phyloP scores from a whole-genome alignment of 2,113 vertebrate species.

The Camelus dromedarius region DNA sequence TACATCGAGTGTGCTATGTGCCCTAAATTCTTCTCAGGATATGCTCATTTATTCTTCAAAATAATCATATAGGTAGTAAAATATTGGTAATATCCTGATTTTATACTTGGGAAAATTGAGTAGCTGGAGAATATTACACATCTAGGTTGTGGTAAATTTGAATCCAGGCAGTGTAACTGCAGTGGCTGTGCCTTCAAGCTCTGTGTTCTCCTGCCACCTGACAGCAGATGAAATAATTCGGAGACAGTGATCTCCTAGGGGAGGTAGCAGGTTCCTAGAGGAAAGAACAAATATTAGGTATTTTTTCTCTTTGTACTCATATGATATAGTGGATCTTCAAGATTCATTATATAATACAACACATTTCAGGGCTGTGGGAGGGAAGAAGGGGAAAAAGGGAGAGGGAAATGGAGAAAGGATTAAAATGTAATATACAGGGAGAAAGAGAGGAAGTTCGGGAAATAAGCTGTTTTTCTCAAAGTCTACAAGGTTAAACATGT shows the following conservation, averaged over 20 bases:
- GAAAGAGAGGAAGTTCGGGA: background rate
- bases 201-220: too few species aligned
- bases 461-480: background rate
- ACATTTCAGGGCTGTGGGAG: background rate
- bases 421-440: background rate
- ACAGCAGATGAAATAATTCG: background rate
- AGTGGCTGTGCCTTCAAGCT: background rate
- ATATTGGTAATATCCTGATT: background rate
- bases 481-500: conserved; percentile 3
- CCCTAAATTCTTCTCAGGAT: background rate
- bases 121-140: background rate
- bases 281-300: background rate
- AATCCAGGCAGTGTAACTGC: background rate
- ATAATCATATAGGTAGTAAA: background rate
- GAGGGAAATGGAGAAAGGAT: background rate
- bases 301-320: background rate
- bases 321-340: background rate
- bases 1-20: background rate
- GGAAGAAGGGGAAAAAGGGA: background rate
- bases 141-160: background rate
- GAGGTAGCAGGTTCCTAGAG: background rate
- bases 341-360: background rate
- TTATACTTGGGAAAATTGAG: background rate
- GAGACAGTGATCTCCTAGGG: background rate
- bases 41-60: background rate